Percentiles rank a stretch among this genome's conserved stretches.
phyloP scores from a whole-genome alignment of 2,888 invertebrate genomes.

The Spisula solida region DNA sequence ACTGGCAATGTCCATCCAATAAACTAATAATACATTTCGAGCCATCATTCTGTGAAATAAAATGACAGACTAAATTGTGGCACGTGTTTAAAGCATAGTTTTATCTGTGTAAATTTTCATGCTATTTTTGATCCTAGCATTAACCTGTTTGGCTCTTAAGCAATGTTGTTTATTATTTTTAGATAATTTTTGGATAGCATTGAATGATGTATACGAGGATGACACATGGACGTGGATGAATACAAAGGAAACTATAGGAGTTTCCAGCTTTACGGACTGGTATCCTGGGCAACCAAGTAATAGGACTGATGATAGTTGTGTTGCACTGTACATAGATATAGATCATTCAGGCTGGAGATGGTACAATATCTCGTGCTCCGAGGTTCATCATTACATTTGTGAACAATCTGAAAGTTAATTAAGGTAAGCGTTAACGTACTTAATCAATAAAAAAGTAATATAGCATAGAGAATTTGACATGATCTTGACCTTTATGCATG shows the following conservation, averaged over 20 bases:
- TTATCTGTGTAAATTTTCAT: too few relatives aligned
- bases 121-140: too few relatives aligned
- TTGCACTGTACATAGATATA: background rate
- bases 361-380: slow-evolving; percentile 7
- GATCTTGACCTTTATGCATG: too few relatives aligned
- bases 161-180: too few relatives aligned
- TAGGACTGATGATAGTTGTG: slow-evolving; percentile 14
- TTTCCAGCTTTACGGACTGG: slow-evolving; percentile 30
- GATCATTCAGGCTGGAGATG: background rate
- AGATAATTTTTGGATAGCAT: slow-evolving; percentile 38
- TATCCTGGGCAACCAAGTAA: slow-evolving; percentile 24
- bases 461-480: too few relatives aligned
- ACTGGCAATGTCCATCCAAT: too few relatives aligned
- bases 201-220: slow-evolving; percentile 32
- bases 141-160: too few relatives aligned
- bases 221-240: slow-evolving; percentile 39
- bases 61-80: too few relatives aligned
- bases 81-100: too few relatives aligned
- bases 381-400: slow-evolving; percentile 17
- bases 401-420: slow-evolving; percentile 3
- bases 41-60: too few relatives aligned
- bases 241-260: background rate
- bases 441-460: too few relatives aligned
- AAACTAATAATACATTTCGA: too few relatives aligned
- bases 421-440: background rate